Conservation (phyloP, 2,888 invertebrate species). For the Platypus cylindrus region DNA sequence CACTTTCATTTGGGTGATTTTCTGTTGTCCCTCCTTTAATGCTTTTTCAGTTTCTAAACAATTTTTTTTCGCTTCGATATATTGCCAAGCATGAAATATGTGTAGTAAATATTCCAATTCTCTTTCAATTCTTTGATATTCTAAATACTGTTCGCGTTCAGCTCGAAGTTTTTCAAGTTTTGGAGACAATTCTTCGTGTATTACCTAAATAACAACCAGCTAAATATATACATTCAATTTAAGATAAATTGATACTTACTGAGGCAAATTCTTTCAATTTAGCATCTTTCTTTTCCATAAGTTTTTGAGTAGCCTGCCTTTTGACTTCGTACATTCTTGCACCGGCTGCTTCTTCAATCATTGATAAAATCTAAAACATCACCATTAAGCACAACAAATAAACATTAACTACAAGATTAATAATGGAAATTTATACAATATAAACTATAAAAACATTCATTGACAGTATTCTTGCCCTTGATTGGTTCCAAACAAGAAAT, state of each 20-base stretch:
- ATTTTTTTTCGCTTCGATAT: constrained; percentile 33
- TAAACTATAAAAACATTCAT: background rate
- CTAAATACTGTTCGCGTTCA: constrained; percentile 72
- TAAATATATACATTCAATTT: background rate
- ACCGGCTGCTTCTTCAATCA: constrained; percentile 99
- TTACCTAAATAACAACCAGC: constrained; percentile 37
- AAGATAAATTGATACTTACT: constrained; percentile 5
- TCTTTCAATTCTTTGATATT: constrained; percentile 74
- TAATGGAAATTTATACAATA: background rate
- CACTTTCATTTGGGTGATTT: constrained; percentile 30
- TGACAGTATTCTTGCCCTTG: constrained; percentile 2
- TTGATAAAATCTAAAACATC: constrained; percentile 61
- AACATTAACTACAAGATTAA: background rate
- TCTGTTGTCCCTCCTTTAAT: constrained; percentile 22
- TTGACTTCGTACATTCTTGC: constrained; percentile 95
- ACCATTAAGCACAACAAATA: constrained; percentile 3
- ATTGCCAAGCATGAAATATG: constrained; percentile 63
- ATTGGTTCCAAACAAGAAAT: constrained; percentile 1
- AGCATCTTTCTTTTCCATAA: constrained; percentile 84
- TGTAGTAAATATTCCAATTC: constrained; percentile 73
- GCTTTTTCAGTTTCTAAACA: constrained; percentile 22
- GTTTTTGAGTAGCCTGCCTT: constrained; percentile 70
- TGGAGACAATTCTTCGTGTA: constrained; percentile 82
- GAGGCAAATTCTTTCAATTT: constrained; percentile 66
- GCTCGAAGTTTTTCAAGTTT: constrained; percentile 73